A percentile compares a stretch with the other conserved stretches of the same genome.
These are phyloP conservation scores for Acleris sparsana DNA, from an alignment of 2,888 invertebrate genomes.

Conservation along the genomic window DNA sequence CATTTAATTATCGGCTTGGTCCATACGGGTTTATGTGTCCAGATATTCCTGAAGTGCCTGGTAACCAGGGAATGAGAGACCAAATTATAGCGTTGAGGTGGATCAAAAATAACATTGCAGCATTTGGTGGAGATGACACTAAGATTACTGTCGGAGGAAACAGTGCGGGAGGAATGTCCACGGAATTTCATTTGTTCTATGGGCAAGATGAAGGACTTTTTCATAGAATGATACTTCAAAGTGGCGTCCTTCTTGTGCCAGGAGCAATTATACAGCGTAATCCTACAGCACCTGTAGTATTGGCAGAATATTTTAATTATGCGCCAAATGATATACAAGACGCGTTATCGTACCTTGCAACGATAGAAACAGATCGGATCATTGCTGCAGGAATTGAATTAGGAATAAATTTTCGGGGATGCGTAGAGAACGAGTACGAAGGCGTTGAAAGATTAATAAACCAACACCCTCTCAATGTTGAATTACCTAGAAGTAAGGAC, in stretches of 20 bases:
- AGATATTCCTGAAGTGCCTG: conserved; percentile 30
- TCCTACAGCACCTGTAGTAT: conserved; percentile 4
- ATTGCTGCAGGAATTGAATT: conserved; percentile 9
- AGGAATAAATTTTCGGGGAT: conserved; percentile 14
- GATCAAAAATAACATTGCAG: conserved; percentile 36
- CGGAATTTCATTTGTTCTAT: conserved; percentile 17
- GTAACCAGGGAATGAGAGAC: conserved; percentile 39
- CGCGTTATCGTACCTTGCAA: conserved; percentile 7
- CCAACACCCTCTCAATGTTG: conserved; percentile 18
- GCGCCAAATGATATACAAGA: conserved; percentile 4
- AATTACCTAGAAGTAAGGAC: conserved; percentile 9
- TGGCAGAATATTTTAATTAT: conserved; percentile 18
- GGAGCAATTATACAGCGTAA: neutral
- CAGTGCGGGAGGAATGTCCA: conserved; percentile 31
- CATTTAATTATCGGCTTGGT: conserved; percentile 38
- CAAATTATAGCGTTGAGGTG: conserved; percentile 33
- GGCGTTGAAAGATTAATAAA: conserved; percentile 17
- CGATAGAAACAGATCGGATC: conserved; percentile 8
- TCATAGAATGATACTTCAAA: conserved; percentile 22
- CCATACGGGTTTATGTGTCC: conserved; percentile 35
- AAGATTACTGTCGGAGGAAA: conserved; percentile 34
- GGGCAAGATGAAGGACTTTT: conserved; percentile 15
- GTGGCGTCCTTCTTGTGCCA: conserved; percentile 11
- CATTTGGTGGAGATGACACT: conserved; percentile 34
- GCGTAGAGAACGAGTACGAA: conserved; percentile 27